Evolutionary conservation across 2,797 vertebrate species (phyloP).

Genomic region (Helicolenus hilgendorfi): DNA sequence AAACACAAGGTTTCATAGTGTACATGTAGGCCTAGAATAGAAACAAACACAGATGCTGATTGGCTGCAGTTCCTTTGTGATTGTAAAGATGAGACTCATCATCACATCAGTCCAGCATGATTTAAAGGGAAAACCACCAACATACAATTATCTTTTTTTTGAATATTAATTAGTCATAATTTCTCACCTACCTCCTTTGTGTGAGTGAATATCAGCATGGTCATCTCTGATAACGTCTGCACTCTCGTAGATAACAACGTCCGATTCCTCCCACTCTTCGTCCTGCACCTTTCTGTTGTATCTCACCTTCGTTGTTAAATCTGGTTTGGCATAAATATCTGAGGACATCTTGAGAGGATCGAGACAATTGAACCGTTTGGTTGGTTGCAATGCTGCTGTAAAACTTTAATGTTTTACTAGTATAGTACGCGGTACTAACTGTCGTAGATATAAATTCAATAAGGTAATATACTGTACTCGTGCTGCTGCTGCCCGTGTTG

Average conservation of each 20-base stretch:
- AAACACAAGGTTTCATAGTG: not conserved
- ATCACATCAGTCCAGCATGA: no score
- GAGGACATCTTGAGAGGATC: not conserved
- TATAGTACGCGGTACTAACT: not conserved
- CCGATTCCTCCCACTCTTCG: not conserved
- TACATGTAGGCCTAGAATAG: no score
- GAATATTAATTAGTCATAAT: not conserved
- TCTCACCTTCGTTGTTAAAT: not conserved
- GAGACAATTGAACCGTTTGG: not conserved
- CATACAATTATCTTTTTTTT: not conserved
- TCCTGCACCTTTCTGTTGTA: not conserved
- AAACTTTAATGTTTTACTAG: not conserved
- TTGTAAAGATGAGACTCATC: no score
- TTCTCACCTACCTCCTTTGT: not conserved
- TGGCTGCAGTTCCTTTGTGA: rapidly evolving
- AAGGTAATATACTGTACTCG: not conserved
- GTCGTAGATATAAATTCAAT: not conserved
- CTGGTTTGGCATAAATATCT: slow-evolving; percentile 7
- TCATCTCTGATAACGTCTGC: not conserved
- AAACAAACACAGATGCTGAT: not conserved
- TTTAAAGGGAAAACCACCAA: not conserved
- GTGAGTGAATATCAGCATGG: not conserved
- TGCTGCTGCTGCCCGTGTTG: not conserved
- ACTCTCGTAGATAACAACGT: slow-evolving; percentile 11
- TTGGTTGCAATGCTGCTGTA: not conserved